Evolutionary conservation across 1,140 invertebrate genomes (phyloP), one percentile per base, ranked within the genome.

Genomic region (Lutraria rhynchaena): DNA sequence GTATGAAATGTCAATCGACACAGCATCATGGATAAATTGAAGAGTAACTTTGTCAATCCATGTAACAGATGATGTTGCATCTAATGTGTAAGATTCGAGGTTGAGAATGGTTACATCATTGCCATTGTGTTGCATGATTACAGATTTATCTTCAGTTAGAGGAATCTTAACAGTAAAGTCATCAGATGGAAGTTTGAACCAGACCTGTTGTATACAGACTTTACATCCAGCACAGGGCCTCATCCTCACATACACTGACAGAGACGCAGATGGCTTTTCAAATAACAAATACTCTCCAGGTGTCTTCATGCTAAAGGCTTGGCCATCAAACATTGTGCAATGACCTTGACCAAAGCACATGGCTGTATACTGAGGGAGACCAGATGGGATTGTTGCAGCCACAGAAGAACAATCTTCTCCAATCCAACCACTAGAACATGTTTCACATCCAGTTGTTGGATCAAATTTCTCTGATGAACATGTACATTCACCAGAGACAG

Each of bases 291-390:
- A 85, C 65, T 85, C 76, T 22, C 84, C 77, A n/a, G 82, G 31
- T 22, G 46, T 69, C n/a, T 71, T 69, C 7, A 85, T 29, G 9
- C 44, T 55, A 53, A 63, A 83, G 5, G 60, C 67, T 58, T 83
- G 83, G 13, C 84, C 84, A 81, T 85, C 84, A 81, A 83, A 83
- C 76, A 81, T 85, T n/a, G 63, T 35, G n/a, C 70, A 70, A 17
- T 73, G 61, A 1, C 82, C 80, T n/a, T 81, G 35, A 0, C 84
- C 73, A 74, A 76, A 85, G 31, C 76, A 76, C 17, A 67, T 61
- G n/a, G 22, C 44, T 19, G 53, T 41, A 13, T 71, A 60, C 17
- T 55, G 35, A 19, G 58, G n/a, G 1, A 61, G 27, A 33, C 35
- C 27, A 15, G 24, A 15, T 37, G 67, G 55, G 17, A 81, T 33